These are phyloP conservation scores for Todus mexicanus DNA, from an alignment of 2,797 vertebrate genomes.

Conservation along the genomic window DNA sequence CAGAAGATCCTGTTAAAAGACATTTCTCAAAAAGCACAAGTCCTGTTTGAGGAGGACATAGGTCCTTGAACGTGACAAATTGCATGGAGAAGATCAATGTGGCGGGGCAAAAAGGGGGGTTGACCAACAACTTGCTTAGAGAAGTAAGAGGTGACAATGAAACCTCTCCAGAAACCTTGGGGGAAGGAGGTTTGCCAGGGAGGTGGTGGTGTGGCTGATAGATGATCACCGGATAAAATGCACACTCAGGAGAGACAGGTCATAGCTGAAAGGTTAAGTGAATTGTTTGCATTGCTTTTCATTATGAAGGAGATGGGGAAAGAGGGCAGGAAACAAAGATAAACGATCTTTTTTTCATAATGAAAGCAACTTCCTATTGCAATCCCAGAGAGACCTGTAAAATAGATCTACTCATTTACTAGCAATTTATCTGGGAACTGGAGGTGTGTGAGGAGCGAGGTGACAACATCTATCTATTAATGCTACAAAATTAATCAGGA, in stretches of 20 bases:
- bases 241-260: background rate
- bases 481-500: background rate
- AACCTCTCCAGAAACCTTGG: background rate
- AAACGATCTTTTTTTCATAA: background rate
- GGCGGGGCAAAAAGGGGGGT: background rate
- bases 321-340: background rate
- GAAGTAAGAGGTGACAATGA: background rate
- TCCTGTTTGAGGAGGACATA: background rate
- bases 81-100: background rate
- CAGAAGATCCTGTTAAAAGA: background rate
- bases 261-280: background rate
- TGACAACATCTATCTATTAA: background rate
- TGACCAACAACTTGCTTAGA: background rate
- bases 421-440: background rate
- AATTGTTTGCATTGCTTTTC: background rate
- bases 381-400: background rate
- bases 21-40: background rate
- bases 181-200: background rate
- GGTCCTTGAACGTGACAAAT: background rate
- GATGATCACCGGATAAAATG: background rate
- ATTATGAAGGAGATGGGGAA: background rate
- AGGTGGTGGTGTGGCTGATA: background rate
- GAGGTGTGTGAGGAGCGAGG: background rate
- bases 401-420: background rate
- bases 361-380: background rate